Percentiles rank a stretch among this genome's conserved stretches.
These are phyloP conservation scores for Mormyrus lacerda DNA, from an alignment of 2,113 vertebrate genomes.

Conservation along the genomic window DNA sequence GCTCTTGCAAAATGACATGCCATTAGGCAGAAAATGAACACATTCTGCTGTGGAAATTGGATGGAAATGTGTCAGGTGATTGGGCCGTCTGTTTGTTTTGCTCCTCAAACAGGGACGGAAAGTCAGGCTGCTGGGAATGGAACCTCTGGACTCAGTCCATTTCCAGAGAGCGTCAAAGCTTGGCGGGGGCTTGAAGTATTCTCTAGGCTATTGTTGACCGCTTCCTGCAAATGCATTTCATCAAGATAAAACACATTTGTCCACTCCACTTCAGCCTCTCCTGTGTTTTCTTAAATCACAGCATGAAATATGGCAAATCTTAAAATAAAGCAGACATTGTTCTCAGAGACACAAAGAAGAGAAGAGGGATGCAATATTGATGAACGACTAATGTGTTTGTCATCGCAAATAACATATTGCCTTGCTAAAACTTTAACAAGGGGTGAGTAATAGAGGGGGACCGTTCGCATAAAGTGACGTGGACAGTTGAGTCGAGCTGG, in stretches of 20 bases:
- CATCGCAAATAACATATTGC: slow-evolving; percentile 62
- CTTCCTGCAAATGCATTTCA: slow-evolving; percentile 81
- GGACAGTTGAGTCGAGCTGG: not conserved
- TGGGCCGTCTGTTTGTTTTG: slow-evolving; percentile 84
- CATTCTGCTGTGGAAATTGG: slow-evolving; percentile 98
- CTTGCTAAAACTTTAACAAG: slow-evolving; percentile 52
- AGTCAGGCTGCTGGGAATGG: slow-evolving; percentile 78
- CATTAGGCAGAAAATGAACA: slow-evolving; percentile 99
- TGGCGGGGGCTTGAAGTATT: slow-evolving; percentile 79
- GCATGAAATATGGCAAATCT: slow-evolving; percentile 74
- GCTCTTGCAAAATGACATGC: slow-evolving; percentile 98
- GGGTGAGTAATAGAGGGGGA: slow-evolving; percentile 33
- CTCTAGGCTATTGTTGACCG: slow-evolving; percentile 83
- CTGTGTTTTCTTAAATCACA: slow-evolving; percentile 80
- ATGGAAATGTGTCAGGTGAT: slow-evolving; percentile 99
- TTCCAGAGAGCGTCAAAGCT: slow-evolving; percentile 69
- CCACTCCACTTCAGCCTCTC: slow-evolving; percentile 68
- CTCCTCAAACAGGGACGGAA: slow-evolving; percentile 72
- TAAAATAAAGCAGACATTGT: slow-evolving; percentile 76
- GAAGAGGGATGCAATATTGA: slow-evolving; percentile 82
- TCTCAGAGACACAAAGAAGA: slow-evolving; percentile 48
- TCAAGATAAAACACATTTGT: slow-evolving; percentile 83
- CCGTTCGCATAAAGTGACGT: slow-evolving; percentile 34
- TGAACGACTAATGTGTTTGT: slow-evolving; percentile 77
- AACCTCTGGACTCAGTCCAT: slow-evolving; percentile 67